These are phyloP conservation scores for Actias luna DNA, from an alignment of 2,888 invertebrate genomes.

Conservation along the genomic window DNA sequence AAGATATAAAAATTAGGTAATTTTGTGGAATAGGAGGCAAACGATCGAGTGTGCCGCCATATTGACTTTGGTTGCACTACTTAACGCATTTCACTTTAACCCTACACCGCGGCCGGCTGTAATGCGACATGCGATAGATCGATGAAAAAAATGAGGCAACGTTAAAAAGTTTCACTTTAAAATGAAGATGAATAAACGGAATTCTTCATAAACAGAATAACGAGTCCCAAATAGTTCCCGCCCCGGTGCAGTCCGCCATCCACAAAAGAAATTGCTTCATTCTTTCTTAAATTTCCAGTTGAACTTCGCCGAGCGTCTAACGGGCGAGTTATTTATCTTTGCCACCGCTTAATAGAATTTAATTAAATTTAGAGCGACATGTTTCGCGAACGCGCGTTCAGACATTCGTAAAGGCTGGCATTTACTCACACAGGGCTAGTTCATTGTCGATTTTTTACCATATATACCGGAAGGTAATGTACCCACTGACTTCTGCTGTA, in stretches of 20 bases:
- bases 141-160: neutral
- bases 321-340: slow-evolving; percentile 74
- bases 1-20: too few relatives aligned
- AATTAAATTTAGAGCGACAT: slow-evolving; percentile 78
- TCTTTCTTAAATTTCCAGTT: slow-evolving; percentile 68
- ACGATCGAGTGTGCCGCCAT: too few relatives aligned
- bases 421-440: neutral
- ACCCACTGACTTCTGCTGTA: too few relatives aligned
- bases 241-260: slow-evolving; percentile 32
- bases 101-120: too few relatives aligned
- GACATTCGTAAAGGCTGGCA: slow-evolving; percentile 54
- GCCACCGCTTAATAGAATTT: slow-evolving; percentile 76
- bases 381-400: slow-evolving; percentile 63
- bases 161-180: neutral
- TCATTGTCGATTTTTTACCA: neutral
- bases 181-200: neutral
- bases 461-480: neutral
- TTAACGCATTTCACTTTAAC: too few relatives aligned
- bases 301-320: slow-evolving; percentile 49
- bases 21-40: too few relatives aligned
- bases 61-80: too few relatives aligned
- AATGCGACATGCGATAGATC: neutral
- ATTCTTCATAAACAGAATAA: neutral
- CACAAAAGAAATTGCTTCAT: slow-evolving; percentile 69
- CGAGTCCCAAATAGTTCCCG: slow-evolving; percentile 11